Evolutionary conservation across 2,113 vertebrate species (phyloP).

Genomic region (Hydrolagus affinis): DNA sequence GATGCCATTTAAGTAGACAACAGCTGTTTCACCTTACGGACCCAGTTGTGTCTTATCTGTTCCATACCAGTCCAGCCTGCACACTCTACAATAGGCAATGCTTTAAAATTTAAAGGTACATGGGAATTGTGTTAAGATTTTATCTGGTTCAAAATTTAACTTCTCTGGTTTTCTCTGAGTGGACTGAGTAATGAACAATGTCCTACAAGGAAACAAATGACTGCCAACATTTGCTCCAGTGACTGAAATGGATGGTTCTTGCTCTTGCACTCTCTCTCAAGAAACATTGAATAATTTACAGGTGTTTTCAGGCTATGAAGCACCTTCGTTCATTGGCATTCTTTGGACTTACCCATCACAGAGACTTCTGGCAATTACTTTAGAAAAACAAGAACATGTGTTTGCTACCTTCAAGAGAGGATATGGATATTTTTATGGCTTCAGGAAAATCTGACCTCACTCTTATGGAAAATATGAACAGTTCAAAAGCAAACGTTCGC

Average conservation of each 20-base stretch:
- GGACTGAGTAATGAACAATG: not conserved
- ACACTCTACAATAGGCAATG: not conserved
- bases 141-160: not conserved
- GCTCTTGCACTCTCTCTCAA: not conserved
- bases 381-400: not conserved
- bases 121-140: not conserved
- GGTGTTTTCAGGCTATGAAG: not conserved
- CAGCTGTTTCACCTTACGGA: conserved; percentile 22
- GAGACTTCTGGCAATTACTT: not conserved
- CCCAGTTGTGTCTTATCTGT: conserved; percentile 5
- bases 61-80: not conserved
- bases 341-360: not conserved
- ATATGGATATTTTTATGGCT: too few species aligned
- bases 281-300: not conserved
- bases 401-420: too few species aligned
- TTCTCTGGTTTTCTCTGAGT: not conserved
- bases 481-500: not conserved
- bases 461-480: not conserved
- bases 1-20: conserved; percentile 22
- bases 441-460: not conserved
- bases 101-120: conserved; percentile 19
- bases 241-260: not conserved
- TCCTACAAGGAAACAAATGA: not conserved
- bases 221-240: not conserved
- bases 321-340: not conserved